Conservation (phyloP, 2,888 invertebrate genomes). For the Vandiemenella viatica region DNA sequence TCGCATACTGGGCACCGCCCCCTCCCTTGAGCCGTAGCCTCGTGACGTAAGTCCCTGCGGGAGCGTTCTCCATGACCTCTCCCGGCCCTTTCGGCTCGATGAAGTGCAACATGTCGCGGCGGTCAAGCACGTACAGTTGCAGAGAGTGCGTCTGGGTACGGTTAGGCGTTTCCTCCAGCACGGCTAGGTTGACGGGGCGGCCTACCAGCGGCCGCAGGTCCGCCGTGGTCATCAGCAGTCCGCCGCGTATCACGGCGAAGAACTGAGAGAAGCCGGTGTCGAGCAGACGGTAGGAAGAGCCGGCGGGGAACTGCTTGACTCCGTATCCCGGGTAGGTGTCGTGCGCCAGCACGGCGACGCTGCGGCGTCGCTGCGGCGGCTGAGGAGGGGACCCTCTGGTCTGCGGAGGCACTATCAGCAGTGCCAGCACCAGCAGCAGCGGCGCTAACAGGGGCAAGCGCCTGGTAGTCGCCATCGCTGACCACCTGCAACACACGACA, state of each 20-base stretch:
- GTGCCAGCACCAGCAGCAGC: too few species aligned
- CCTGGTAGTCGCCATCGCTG: too few species aligned
- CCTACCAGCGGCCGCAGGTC: slow-evolving; percentile 69
- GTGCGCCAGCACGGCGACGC: slow-evolving; percentile 57
- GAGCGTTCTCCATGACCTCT: slow-evolving; percentile 56
- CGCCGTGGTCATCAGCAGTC: slow-evolving; percentile 80
- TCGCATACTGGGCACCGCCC: slow-evolving; percentile 62
- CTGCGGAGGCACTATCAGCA: too few species aligned
- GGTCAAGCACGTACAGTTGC: slow-evolving; percentile 68
- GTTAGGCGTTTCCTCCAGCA: slow-evolving; percentile 68
- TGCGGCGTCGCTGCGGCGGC: slow-evolving; percentile 4
- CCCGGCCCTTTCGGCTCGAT: slow-evolving; percentile 48
- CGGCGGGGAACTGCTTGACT: slow-evolving; percentile 57
- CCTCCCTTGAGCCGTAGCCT: slow-evolving; percentile 41
- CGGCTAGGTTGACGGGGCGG: slow-evolving; percentile 62
- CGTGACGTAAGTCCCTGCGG: slow-evolving; percentile 52
- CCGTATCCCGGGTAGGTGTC: slow-evolving; percentile 82
- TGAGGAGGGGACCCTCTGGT: too few species aligned
- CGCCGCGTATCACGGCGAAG: slow-evolving; percentile 75
- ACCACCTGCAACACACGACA: too few species aligned
- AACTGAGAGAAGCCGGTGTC: slow-evolving; percentile 70
- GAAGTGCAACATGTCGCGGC: slow-evolving; percentile 67
- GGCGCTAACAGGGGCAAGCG: too few species aligned
- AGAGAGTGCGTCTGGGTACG: slow-evolving; percentile 64
- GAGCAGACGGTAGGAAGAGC: slow-evolving; percentile 45